A percentile compares a stretch with the other conserved stretches of the same genome.
These are phyloP conservation scores for Parapsyche elsis DNA, from an alignment of 1,140 invertebrate species.

Conservation along the genomic window DNA sequence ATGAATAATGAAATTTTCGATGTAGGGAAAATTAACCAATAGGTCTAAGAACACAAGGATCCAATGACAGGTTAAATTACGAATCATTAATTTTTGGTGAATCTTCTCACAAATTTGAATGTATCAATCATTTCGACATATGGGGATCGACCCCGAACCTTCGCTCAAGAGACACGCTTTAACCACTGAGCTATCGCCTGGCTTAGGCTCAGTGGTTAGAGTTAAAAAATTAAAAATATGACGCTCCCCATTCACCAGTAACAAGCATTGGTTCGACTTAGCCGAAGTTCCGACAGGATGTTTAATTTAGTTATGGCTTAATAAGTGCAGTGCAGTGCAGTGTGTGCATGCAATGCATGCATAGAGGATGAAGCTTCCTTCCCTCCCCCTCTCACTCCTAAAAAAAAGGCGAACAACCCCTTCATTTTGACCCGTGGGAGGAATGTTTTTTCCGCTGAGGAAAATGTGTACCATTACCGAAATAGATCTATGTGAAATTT, in stretches of 20 bases:
- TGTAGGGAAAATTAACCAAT: too few species aligned
- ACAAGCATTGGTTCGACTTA: neutral
- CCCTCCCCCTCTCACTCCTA: neutral
- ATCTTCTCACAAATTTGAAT: too few species aligned
- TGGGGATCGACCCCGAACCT: too few species aligned
- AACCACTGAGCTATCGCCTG: too few species aligned
- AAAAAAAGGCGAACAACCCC: conserved; percentile 14
- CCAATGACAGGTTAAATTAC: too few species aligned
- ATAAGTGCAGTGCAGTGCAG: conserved; percentile 41
- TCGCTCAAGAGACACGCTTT: too few species aligned
- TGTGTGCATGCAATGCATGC: conserved; percentile 21
- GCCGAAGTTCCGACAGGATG: conserved; percentile 34
- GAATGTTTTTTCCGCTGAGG: conserved; percentile 38
- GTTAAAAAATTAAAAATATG: too few species aligned
- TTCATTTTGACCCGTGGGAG: conserved; percentile 44
- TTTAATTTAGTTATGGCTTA: conserved; percentile 45
- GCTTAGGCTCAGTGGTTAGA: too few species aligned
- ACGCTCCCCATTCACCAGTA: neutral
- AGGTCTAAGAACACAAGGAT: too few species aligned
- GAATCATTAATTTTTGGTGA: too few species aligned
- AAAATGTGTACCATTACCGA: conserved; percentile 36
- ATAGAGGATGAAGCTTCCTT: neutral
- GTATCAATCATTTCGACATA: too few species aligned
- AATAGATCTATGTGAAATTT: conserved; percentile 48
- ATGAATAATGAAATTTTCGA: too few species aligned